These are phyloP conservation scores for Acanthosepion esculentum DNA, from an alignment of 2,888 invertebrate genomes.

Conservation along the genomic window DNA sequence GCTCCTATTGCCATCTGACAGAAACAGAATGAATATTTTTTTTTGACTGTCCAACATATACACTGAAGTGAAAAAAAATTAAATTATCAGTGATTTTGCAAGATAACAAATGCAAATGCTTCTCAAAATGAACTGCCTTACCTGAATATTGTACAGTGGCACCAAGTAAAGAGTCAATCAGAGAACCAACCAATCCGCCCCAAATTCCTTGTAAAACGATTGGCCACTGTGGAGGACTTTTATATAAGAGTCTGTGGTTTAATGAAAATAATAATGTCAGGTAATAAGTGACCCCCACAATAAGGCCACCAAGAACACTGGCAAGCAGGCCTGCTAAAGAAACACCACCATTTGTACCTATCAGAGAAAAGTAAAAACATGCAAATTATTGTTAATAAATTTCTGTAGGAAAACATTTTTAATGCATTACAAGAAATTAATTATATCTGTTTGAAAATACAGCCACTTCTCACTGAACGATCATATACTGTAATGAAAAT, in stretches of 20 bases:
- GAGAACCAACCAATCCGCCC: constrained; percentile 86
- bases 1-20: too few species aligned
- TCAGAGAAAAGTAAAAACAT: constrained; percentile 50
- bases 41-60: too few species aligned
- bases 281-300: constrained; percentile 85
- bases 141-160: constrained; percentile 91
- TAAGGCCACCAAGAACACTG: constrained; percentile 82
- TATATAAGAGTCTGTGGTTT: constrained; percentile 55
- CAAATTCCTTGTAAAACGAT: constrained; percentile 83
- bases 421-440: too few species aligned
- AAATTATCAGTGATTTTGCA: too few species aligned
- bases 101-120: not conserved
- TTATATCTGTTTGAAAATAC: too few species aligned
- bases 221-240: constrained; percentile 82
- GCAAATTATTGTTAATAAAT: not conserved
- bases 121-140: constrained; percentile 54
- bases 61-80: too few species aligned
- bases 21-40: too few species aligned
- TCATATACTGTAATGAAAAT: too few species aligned
- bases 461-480: too few species aligned
- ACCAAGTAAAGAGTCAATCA: constrained; percentile 88
- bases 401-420: too few species aligned
- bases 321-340: constrained; percentile 78
- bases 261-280: constrained; percentile 80
- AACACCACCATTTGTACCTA: constrained; percentile 92